A percentile compares a stretch with the other conserved stretches of the same genome.
These are phyloP conservation scores for Cataglyphis hispanica DNA, from an alignment of 1,140 invertebrate genomes.

Conservation along the genomic window DNA sequence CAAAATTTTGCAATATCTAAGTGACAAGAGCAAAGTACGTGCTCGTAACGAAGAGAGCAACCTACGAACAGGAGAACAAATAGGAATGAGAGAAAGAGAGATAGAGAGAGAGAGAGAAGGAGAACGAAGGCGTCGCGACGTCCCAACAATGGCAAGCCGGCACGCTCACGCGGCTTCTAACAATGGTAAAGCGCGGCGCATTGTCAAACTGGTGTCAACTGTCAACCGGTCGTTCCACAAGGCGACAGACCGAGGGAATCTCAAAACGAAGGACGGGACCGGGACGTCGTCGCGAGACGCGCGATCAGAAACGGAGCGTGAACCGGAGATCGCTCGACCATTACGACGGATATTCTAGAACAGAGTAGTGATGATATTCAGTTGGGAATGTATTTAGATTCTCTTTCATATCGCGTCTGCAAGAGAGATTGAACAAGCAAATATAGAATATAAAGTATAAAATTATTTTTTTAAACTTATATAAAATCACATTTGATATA, in stretches of 20 bases:
- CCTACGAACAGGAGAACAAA: constrained; percentile 15
- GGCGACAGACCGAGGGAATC: constrained; percentile 77
- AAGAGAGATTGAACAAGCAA: neutral
- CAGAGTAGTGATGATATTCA: constrained; percentile 27
- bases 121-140: constrained; percentile 66
- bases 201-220: constrained; percentile 85
- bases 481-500: too few relatives aligned
- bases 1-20: neutral
- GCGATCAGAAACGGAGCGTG: constrained; percentile 75
- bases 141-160: constrained; percentile 75
- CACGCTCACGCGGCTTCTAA: constrained; percentile 78
- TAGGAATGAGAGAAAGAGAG: constrained; percentile 20
- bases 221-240: constrained; percentile 81
- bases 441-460: neutral
- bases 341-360: constrained; percentile 31
- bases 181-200: constrained; percentile 81
- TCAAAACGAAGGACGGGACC: constrained; percentile 55
- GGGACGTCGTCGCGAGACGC: constrained; percentile 67
- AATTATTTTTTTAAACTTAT: neutral
- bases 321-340: constrained; percentile 67
- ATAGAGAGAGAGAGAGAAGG: constrained; percentile 23
- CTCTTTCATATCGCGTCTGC: constrained; percentile 1
- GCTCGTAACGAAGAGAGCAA: constrained; percentile 39
- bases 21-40: neutral
- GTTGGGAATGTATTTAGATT: constrained; percentile 11